Percentiles rank a stretch among this genome's conserved stretches.
Evolutionary conservation across 1,140 invertebrate genomes (phyloP).

Genomic region (Berghia stephanieae): DNA sequence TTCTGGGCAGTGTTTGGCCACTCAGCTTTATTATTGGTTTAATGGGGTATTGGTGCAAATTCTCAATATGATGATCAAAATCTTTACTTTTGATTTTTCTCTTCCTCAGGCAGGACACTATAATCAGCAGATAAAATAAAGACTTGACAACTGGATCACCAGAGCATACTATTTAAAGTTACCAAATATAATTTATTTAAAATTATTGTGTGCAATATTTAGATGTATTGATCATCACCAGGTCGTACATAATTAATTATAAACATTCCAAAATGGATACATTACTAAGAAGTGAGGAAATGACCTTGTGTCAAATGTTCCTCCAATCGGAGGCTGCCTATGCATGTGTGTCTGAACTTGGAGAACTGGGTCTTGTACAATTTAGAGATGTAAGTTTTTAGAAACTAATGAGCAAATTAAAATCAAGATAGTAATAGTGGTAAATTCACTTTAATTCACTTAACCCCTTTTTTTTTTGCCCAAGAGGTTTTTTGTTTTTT

Average conservation of each 20-base stretch:
- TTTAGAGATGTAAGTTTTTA: slow-evolving; percentile 67
- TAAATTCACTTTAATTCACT: background rate
- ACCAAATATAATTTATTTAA: background rate
- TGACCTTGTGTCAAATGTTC: slow-evolving; percentile 70
- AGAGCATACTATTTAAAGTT: background rate
- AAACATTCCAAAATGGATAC: slow-evolving; percentile 60
- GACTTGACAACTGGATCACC: background rate
- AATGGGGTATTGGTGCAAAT: no score
- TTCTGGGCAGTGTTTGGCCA: no score
- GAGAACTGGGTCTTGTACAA: slow-evolving; percentile 68
- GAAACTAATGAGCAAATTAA: background rate
- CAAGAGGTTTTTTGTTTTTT: no score
- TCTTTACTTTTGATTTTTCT: no score
- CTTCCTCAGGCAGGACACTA: no score
- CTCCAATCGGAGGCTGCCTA: slow-evolving; percentile 69
- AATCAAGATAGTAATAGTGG: no score
- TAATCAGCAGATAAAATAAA: no score
- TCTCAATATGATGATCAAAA: no score
- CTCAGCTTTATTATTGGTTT: no score
- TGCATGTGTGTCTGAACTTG: slow-evolving; percentile 67
- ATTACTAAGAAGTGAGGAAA: slow-evolving; percentile 69
- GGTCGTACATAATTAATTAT: background rate
- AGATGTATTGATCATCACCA: background rate
- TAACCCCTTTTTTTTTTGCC: background rate
- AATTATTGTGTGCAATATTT: background rate